phyloP scores from a whole-genome alignment of 1,140 invertebrate genomes.

The Diuraphis noxia region DNA sequence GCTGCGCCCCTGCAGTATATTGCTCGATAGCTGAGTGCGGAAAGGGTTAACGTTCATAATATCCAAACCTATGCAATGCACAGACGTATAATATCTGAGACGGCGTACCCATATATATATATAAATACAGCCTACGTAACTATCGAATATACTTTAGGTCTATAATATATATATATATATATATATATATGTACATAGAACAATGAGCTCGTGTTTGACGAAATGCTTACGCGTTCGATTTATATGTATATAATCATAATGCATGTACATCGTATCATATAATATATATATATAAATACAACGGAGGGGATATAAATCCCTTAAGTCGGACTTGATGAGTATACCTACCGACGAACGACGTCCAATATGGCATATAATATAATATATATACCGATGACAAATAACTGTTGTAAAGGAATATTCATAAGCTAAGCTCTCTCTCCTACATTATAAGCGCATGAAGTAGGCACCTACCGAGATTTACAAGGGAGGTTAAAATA shows the following conservation, averaged over 20 bases:
- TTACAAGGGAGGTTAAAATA: constrained; percentile 10
- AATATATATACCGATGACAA: constrained; percentile 33
- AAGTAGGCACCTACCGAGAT: not conserved
- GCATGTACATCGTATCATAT: not conserved
- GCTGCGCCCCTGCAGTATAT: not conserved
- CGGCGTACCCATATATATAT: not conserved
- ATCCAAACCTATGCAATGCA: not conserved
- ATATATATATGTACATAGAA: too few relatives aligned
- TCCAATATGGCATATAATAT: constrained; percentile 20
- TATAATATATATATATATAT: not conserved
- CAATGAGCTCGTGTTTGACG: constrained; percentile 34
- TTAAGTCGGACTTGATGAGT: constrained; percentile 50
- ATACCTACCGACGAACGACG: not conserved
- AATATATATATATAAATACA: not conserved
- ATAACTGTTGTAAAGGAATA: constrained; percentile 30
- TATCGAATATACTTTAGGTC: not conserved
- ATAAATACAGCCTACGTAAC: not conserved
- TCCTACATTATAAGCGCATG: not conserved
- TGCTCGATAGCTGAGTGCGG: not conserved
- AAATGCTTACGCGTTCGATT: constrained; percentile 35
- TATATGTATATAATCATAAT: not conserved
- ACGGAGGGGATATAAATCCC: constrained; percentile 3
- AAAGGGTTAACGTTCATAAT: constrained; percentile 44
- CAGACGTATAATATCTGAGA: not conserved
- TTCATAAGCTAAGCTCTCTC: constrained; percentile 18